Conservation (phyloP, 2,888 invertebrate species). For the Quadroppia sp. region DNA sequence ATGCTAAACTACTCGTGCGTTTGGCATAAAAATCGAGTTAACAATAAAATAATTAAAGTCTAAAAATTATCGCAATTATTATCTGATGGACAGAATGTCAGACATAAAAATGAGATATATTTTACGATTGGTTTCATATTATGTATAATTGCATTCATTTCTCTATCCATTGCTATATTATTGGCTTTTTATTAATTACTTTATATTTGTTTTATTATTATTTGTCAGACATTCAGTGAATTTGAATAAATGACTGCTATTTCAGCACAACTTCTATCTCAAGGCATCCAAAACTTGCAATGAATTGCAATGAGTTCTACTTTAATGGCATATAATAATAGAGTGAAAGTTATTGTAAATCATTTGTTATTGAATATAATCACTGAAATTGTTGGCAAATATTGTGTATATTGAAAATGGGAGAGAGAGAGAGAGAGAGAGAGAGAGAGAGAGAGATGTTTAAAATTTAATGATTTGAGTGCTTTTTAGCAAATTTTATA, state of each 20-base stretch:
- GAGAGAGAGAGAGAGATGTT: background rate
- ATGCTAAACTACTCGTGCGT: conserved; percentile 24
- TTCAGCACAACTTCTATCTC: background rate
- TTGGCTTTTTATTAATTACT: no score
- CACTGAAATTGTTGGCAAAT: background rate
- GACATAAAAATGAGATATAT: background rate
- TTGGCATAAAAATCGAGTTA: background rate
- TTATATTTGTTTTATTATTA: no score
- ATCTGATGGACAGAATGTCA: background rate
- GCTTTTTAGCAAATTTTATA: conserved; percentile 17
- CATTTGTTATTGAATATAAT: conserved; percentile 13
- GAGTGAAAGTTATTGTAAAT: background rate
- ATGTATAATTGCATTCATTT: no score
- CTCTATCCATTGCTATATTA: background rate
- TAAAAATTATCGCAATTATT: conserved; percentile 16
- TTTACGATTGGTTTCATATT: no score
- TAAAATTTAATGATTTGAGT: conserved; percentile 12
- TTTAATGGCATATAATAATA: background rate
- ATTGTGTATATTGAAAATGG: no score
- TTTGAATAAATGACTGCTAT: no score
- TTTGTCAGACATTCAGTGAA: no score
- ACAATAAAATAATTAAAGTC: background rate
- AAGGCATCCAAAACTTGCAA: background rate
- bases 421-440: background rate
- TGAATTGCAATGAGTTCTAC: background rate